Percentiles rank a stretch among this genome's conserved stretches.
Conservation (phyloP, 1,140 invertebrate genomes). For the Drosophila mauritiana region DNA sequence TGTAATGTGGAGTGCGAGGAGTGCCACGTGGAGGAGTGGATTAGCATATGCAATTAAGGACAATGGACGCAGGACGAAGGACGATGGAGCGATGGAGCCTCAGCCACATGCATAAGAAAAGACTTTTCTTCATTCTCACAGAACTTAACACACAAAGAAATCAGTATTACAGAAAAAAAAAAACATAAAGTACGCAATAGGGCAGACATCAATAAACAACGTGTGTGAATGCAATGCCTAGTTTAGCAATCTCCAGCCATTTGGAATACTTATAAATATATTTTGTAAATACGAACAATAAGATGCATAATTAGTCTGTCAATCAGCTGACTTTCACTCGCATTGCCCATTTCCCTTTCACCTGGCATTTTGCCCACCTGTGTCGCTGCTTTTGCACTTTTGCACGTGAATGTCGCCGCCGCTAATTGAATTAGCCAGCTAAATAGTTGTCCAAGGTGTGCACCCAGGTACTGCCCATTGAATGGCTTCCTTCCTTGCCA, state of each 20-base stretch:
- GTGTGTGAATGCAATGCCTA: constrained; percentile 55
- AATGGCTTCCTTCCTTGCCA: constrained; percentile 59
- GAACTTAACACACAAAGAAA: constrained; percentile 19
- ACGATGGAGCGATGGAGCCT: constrained; percentile 9
- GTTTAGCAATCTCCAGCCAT: constrained; percentile 62
- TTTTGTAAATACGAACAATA: constrained; percentile 78
- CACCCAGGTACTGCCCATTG: constrained; percentile 48
- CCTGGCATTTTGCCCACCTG: constrained; percentile 2
- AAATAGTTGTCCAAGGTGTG: constrained; percentile 69
- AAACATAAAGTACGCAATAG: constrained; percentile 43
- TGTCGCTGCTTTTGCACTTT: constrained; percentile 14
- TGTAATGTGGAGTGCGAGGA: constrained; percentile 94
- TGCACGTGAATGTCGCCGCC: constrained; percentile 65
- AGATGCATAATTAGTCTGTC: constrained; percentile 74
- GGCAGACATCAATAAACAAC: constrained; percentile 32
- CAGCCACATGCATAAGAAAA: constrained; percentile 29
- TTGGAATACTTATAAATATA: constrained; percentile 53
- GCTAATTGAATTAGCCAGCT: constrained; percentile 74
- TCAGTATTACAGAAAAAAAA: constrained; percentile 56
- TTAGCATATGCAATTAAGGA: constrained; percentile 91
- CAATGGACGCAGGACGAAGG: background rate
- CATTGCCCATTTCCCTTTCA: constrained; percentile 10
- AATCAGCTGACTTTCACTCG: constrained; percentile 76
- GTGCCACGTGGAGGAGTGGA: constrained; percentile 93
- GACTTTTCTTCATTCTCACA: constrained; percentile 58